Evolutionary conservation across 2,888 invertebrate genomes (phyloP).

Genomic region (Orthosia cruda): DNA sequence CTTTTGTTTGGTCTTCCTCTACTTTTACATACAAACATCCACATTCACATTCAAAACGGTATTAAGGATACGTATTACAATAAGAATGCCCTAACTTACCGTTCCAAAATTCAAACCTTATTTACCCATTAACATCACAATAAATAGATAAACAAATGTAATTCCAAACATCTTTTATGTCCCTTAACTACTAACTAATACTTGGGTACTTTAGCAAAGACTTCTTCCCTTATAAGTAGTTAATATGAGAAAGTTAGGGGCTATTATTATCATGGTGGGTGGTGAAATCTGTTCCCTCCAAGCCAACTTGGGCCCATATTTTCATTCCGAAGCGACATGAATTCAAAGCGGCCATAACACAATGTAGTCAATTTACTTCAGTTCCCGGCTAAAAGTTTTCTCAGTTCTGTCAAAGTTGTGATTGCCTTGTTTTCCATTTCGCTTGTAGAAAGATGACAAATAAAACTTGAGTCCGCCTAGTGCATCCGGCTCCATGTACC

Average conservation of each 20-base stretch:
- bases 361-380: constrained; percentile 87
- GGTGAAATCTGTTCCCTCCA: constrained; percentile 72
- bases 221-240: constrained; percentile 58
- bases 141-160: constrained; percentile 56
- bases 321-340: constrained; percentile 70
- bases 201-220: constrained; percentile 52
- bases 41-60: too few relatives aligned
- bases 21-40: too few relatives aligned
- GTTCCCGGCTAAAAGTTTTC: constrained; percentile 80
- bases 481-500: constrained; percentile 23
- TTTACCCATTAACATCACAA: constrained; percentile 11
- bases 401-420: constrained; percentile 83
- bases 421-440: constrained; percentile 87
- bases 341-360: constrained; percentile 76
- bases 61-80: not conserved
- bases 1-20: too few relatives aligned
- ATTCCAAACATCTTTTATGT: constrained; percentile 49
- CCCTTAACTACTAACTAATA: constrained; percentile 62
- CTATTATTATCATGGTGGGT: constrained; percentile 72
- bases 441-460: constrained; percentile 81
- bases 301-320: constrained; percentile 71
- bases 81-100: not conserved
- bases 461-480: constrained; percentile 77
- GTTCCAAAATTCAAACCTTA: not conserved
- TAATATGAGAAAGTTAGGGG: constrained; percentile 64